Evolutionary conservation across 2,888 invertebrate genomes (phyloP), one percentile per base, ranked within the genome.

Genomic region (Hirtodrosophila histrioides): DNA sequence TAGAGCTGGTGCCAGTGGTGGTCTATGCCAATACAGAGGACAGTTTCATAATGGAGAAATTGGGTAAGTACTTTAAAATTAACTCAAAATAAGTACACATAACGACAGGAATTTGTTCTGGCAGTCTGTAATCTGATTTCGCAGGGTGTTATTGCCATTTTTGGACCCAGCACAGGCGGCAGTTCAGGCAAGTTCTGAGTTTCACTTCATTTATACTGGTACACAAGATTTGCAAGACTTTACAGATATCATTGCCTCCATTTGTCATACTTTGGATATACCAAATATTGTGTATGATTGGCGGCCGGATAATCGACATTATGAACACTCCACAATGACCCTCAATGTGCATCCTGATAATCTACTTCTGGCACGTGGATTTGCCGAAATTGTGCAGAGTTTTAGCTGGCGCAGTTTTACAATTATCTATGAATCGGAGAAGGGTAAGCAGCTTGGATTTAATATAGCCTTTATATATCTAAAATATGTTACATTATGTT

Each of bases 331-430:
- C 51, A 92, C 92, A 40, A 94, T 93, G 90, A 93, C 94, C 4
- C 91, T 96, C 36, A 96, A 95, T 89, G 92, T 96, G 39, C 95
- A 94, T 90, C 96, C 96, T 0, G 93, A 95, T 78, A 93, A 94
- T 43, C 91, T 93, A 12, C 92, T 94, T 44, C 91, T 95, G 37
- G 93, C 95, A 4, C 91, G 94, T 89, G 96, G 96, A 11, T 94
- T 95, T 86, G 94, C 95, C 2, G 94, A 94, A 88, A 91, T 97
- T 41, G 93, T 97, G 3, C 94, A 94, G 73, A 94, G 94, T 68
- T 95, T 95, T 90, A 94, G 94, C 75, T 97, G 97, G 97, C 94
- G 94, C 76, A 94, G 93, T 75, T 97, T 96, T 86, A 95, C 96
- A 2, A 94, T 96, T 41, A 93, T 97, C 53, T 97, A 97, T 90